Evolutionary conservation across 2,797 vertebrate genomes (phyloP), one percentile per base, ranked within the genome.

Genomic region (Phrynocephalus forsythii): DNA sequence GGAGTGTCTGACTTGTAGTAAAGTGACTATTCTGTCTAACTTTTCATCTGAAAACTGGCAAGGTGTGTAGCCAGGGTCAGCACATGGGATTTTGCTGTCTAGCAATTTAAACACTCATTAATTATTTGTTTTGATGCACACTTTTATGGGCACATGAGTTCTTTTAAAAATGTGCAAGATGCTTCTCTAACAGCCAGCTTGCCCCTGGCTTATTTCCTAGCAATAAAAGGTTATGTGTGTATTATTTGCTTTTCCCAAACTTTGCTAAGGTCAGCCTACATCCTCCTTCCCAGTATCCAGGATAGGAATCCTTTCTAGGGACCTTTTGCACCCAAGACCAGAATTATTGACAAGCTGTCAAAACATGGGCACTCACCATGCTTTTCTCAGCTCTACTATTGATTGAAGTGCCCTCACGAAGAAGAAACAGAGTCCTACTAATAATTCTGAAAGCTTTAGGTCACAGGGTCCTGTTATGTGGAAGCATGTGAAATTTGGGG

Each of bases 311-410:
- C 28, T 26, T 83, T 24, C 66, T 90, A 79, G 66, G 93, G 48
- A 11, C 22, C 6, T 89, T 92, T 93, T 89, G 66, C 91, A 93
- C 86, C 84, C 77, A 84, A 92, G 90, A 83, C 50, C 10, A 90
- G 22, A 77, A 89, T 93, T 91, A 94, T 91, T 88, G 92, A 92
- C 87, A 87, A 93, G 16, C 60, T 89, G 84, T 87, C 92, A 93
- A 85, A 94, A 91, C 71, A 83, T 24, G 82, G 86, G 78, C 86
- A 86, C 94, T 92, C 91, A 89, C 78, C 79, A 81, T 71, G 60
- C 73, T 91, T 95, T 92, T 91, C 66, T 87, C 72, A 90, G 86
- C 69, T 89, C 73, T 71, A 44, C 15, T 92, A 94, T 92, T 93
- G 91, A 94, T 93, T 63, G 91, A 75, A 73, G 38, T 90, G 87